Conservation (phyloP, 2,113 vertebrate genomes). For the Hyaena hyaena region DNA sequence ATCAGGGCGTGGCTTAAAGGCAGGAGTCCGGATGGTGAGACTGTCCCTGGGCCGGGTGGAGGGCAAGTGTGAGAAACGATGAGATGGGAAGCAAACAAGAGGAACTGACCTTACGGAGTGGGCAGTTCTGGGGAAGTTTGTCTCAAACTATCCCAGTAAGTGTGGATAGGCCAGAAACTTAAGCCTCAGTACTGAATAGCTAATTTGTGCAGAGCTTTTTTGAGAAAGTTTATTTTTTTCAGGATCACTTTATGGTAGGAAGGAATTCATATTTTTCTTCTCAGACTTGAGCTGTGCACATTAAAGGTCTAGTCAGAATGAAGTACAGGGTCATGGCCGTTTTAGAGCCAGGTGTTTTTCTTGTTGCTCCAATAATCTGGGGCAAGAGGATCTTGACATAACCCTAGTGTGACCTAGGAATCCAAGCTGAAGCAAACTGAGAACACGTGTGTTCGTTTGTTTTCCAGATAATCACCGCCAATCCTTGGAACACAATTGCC, state of each 20-base stretch:
- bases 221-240: not conserved
- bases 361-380: rapidly evolving
- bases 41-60: not conserved
- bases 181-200: not conserved
- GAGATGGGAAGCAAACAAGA: not conserved
- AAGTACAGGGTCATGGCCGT: rapidly evolving
- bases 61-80: not conserved
- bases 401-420: not conserved
- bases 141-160: not conserved
- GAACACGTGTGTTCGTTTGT: slow-evolving; percentile 28
- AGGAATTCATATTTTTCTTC: not conserved
- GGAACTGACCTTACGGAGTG: not conserved
- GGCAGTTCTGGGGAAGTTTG: not conserved
- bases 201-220: not conserved
- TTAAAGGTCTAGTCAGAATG: not conserved
- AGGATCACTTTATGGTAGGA: not conserved
- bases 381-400: not conserved
- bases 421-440: not conserved
- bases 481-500: slow-evolving; percentile 95
- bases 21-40: not conserved
- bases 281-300: not conserved
- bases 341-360: not conserved
- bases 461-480: slow-evolving; percentile 95
- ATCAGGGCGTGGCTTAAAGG: not conserved
- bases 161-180: not conserved